These are phyloP conservation scores for Sebastes cheni DNA, from an alignment of 2,797 vertebrate genomes.

Conservation along the genomic window DNA sequence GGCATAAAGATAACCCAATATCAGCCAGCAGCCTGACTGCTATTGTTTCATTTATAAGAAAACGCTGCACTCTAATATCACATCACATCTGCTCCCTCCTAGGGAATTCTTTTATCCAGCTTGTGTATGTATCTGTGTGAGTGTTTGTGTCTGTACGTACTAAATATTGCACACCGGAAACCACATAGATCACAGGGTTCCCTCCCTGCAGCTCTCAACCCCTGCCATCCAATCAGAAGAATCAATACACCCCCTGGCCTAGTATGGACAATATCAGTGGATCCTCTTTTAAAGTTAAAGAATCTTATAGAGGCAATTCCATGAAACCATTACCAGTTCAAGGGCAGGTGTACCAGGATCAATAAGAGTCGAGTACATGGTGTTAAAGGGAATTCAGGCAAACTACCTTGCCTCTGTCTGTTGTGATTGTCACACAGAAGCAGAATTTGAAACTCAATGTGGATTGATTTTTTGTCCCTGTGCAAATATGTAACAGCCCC, in stretches of 20 bases:
- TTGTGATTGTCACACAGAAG: constrained; percentile 34
- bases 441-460: constrained; percentile 38
- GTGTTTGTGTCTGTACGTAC: constrained; percentile 1
- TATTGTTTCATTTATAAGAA: constrained; percentile 72
- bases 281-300: constrained; percentile 47
- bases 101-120: constrained; percentile 18
- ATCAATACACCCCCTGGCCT: constrained; percentile 55
- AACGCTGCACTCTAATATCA: constrained; percentile 59
- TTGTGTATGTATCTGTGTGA: neutral
- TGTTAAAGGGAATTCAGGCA: constrained; percentile 17
- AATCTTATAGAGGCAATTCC: constrained; percentile 48
- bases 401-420: constrained; percentile 10
- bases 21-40: constrained; percentile 59
- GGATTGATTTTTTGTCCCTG: constrained; percentile 47
- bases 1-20: constrained; percentile 72
- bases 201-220: constrained; percentile 34
- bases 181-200: constrained; percentile 40
- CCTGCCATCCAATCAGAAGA: constrained; percentile 52
- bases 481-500: constrained; percentile 26
- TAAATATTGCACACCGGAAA: constrained; percentile 25
- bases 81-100: constrained; percentile 44
- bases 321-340: constrained; percentile 56
- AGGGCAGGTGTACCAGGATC: constrained; percentile 49
- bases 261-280: constrained; percentile 32
- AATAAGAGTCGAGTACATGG: constrained; percentile 33